A percentile compares a stretch with the other conserved stretches of the same genome.
Evolutionary conservation across 2,888 invertebrate genomes (phyloP).

Genomic region (Patella ulyssiponensis): DNA sequence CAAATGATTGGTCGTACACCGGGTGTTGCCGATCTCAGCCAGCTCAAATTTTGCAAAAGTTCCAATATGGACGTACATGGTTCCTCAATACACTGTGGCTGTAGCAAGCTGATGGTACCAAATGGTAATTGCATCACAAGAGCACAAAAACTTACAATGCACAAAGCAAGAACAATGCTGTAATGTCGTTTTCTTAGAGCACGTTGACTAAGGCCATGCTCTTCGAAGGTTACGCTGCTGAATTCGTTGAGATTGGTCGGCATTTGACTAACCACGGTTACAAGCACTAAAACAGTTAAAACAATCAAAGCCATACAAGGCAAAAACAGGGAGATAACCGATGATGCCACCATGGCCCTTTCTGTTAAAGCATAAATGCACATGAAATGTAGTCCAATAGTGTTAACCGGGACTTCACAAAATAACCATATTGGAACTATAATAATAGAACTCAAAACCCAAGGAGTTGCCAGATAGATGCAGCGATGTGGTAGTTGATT

Average conservation of each 20-base stretch:
- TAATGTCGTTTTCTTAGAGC: conserved; percentile 22
- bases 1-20: conserved; percentile 36
- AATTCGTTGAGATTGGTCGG: conserved; percentile 33
- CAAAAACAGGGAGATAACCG: conserved; percentile 37
- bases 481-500: not conserved
- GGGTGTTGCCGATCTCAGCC: conserved; percentile 39
- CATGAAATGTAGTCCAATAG: conserved; percentile 15
- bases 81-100: conserved; percentile 31
- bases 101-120: conserved; percentile 37
- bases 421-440: conserved; percentile 40
- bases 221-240: conserved; percentile 26
- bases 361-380: conserved; percentile 41
- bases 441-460: conserved; percentile 32
- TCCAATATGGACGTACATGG: conserved; percentile 32
- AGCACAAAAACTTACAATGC: conserved; percentile 27
- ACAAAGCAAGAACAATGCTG: conserved; percentile 28
- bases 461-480: conserved; percentile 27
- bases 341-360: conserved; percentile 34
- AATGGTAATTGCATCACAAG: conserved; percentile 38
- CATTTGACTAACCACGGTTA: conserved; percentile 38
- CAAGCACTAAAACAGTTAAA: conserved; percentile 36
- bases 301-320: conserved; percentile 36
- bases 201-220: conserved; percentile 9
- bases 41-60: conserved; percentile 39
- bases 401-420: conserved; percentile 30